A percentile compares a stretch with the other conserved stretches of the same genome.
phyloP scores from a whole-genome alignment of 2,797 vertebrate genomes.

The Melanotaenia boesemani region DNA sequence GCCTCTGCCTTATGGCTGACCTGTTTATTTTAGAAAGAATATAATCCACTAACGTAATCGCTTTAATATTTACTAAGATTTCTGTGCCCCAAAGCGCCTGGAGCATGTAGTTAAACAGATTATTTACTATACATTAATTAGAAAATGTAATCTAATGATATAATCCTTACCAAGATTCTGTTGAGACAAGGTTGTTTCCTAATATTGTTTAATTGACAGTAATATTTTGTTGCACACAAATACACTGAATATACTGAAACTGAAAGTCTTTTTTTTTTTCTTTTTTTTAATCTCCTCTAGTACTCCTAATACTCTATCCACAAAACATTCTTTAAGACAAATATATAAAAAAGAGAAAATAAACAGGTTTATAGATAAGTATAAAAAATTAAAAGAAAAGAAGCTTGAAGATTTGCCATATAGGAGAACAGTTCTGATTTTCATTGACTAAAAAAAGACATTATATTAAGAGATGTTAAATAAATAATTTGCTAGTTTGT shows the following conservation, averaged over 20 bases:
- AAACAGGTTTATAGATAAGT: not conserved
- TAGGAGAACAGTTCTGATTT: no score
- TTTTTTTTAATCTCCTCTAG: no score
- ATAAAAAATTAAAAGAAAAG: not conserved
- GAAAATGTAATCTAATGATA: not conserved
- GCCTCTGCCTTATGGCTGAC: slow-evolving; percentile 1
- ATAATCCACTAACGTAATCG: slow-evolving; percentile 23
- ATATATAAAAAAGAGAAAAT: not conserved
- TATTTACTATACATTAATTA: not conserved
- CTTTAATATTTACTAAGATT: slow-evolving; percentile 7
- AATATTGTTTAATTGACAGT: not conserved
- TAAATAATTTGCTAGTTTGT: no score
- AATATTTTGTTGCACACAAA: not conserved
- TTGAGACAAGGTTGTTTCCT: not conserved
- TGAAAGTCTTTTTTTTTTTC: not conserved
- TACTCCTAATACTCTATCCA: not conserved
- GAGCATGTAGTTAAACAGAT: not conserved
- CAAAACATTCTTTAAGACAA: not conserved
- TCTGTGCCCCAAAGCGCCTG: slow-evolving; percentile 1
- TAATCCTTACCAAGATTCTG: not conserved
- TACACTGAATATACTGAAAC: not conserved
- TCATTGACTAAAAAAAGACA: no score
- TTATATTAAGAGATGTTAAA: no score
- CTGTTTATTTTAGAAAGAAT: slow-evolving; percentile 26
- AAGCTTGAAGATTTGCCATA: not conserved